A percentile compares a stretch with the other conserved stretches of the same genome.
These are phyloP conservation scores for Macropus fuliginosus DNA, from an alignment of 2,797 vertebrate species.

Conservation along the genomic window DNA sequence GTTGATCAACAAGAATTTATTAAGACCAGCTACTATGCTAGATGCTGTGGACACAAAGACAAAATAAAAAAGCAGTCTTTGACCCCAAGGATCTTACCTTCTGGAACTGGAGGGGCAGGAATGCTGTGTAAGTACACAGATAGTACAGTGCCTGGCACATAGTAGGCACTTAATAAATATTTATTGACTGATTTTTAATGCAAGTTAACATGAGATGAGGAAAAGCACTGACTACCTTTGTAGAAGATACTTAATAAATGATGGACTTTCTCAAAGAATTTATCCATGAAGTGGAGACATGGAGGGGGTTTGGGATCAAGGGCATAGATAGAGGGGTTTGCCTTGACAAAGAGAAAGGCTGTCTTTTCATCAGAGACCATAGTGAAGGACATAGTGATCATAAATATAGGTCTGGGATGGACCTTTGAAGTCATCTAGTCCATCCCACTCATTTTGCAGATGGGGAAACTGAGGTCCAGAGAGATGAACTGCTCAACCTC, in stretches of 20 bases:
- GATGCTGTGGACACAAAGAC: background rate
- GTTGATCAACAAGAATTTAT: background rate
- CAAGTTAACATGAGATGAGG: background rate
- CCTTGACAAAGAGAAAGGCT: background rate
- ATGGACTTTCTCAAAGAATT: background rate
- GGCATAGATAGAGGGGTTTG: background rate
- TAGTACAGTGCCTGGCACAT: background rate
- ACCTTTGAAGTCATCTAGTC: background rate
- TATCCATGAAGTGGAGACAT: background rate
- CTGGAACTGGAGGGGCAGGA: background rate
- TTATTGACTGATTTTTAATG: background rate
- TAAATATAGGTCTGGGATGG: too few relatives aligned
- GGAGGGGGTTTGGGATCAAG: background rate
- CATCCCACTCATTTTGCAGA: background rate
- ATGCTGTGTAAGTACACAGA: background rate
- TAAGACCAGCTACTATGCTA: background rate
- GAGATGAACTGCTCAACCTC: background rate
- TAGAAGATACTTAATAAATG: background rate
- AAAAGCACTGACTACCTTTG: background rate
- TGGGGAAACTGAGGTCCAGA: slow-evolving; percentile 16
- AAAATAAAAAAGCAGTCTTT: background rate
- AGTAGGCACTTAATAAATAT: background rate
- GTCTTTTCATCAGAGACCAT: background rate
- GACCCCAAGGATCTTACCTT: slow-evolving; percentile 34
- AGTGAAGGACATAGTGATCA: background rate